Evolutionary conservation across 2,797 vertebrate species (phyloP).

Genomic region (Oreortyx pictus): DNA sequence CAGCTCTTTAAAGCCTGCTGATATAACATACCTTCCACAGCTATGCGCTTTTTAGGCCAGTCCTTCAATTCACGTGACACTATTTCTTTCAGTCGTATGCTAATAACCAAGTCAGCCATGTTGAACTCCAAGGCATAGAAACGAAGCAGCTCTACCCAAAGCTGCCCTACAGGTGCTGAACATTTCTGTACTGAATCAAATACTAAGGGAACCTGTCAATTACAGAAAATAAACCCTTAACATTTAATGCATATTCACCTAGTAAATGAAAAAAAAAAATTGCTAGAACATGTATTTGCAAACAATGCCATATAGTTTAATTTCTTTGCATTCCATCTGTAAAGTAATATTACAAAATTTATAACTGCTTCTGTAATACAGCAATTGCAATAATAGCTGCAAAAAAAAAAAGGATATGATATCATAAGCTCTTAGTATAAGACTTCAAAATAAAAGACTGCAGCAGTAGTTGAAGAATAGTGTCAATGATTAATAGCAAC

Average conservation of each 20-base stretch:
- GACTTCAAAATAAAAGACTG: not conserved
- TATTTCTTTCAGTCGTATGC: slow-evolving; percentile 85
- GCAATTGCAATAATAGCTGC: not conserved
- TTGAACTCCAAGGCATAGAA: slow-evolving; percentile 94
- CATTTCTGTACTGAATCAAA: slow-evolving; percentile 77
- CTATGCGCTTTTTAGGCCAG: slow-evolving; percentile 96
- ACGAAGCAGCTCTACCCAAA: slow-evolving; percentile 95
- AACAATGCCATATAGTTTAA: not conserved
- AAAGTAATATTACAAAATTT: not conserved
- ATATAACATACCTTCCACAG: slow-evolving; percentile 88
- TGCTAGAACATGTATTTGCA: not conserved
- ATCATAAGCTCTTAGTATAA: not conserved
- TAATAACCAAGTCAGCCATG: slow-evolving; percentile 89
- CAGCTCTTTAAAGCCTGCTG: not conserved
- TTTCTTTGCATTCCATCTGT: not conserved
- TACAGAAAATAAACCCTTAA: slow-evolving; percentile 43
- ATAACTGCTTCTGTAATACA: not conserved
- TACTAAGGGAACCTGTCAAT: slow-evolving; percentile 85
- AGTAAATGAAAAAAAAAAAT: not conserved
- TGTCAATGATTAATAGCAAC: not conserved
- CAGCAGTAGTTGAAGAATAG: not conserved
- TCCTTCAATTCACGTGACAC: slow-evolving; percentile 92
- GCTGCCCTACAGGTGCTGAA: slow-evolving; percentile 83
- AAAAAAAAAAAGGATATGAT: not conserved
- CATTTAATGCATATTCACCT: not conserved